These are phyloP conservation scores for Osmoderma eremita DNA, from an alignment of 2,888 invertebrate genomes.

Conservation along the genomic window DNA sequence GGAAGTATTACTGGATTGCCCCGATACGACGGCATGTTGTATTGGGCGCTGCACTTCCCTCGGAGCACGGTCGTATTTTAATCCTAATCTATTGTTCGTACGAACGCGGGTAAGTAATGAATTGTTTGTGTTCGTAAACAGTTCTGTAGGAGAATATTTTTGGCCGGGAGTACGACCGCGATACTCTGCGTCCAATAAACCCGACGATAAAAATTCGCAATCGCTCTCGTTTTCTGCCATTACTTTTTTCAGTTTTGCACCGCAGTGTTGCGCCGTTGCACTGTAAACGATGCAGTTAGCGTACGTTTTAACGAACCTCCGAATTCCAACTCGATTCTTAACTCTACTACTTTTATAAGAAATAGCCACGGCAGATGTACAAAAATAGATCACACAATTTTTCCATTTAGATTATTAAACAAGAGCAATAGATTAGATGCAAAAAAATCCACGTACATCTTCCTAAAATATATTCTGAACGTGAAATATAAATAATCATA, in stretches of 20 bases:
- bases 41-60: conserved; percentile 2
- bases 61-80: conserved; percentile 14
- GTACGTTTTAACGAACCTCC: conserved; percentile 6
- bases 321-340: conserved; percentile 20
- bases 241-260: conserved; percentile 22
- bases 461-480: no score
- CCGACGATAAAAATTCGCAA: conserved; percentile 23
- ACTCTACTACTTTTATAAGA: not conserved
- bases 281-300: conserved; percentile 17
- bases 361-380: not conserved
- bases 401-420: no score
- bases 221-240: conserved; percentile 19
- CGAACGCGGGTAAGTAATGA: conserved; percentile 26
- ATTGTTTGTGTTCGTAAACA: conserved; percentile 34
- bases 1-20: conserved; percentile 17
- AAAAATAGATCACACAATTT: conserved; percentile 2
- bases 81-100: conserved; percentile 30
- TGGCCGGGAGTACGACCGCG: conserved; percentile 25
- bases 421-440: no score
- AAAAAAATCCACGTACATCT: no score
- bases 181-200: conserved; percentile 36
- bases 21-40: not conserved
- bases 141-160: conserved; percentile 16
- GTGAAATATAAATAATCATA: no score
- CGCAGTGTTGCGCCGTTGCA: not conserved